Base-by-base conservation (phyloP, 2,888 invertebrate genomes). In the Corbicula japonica region DNA sequence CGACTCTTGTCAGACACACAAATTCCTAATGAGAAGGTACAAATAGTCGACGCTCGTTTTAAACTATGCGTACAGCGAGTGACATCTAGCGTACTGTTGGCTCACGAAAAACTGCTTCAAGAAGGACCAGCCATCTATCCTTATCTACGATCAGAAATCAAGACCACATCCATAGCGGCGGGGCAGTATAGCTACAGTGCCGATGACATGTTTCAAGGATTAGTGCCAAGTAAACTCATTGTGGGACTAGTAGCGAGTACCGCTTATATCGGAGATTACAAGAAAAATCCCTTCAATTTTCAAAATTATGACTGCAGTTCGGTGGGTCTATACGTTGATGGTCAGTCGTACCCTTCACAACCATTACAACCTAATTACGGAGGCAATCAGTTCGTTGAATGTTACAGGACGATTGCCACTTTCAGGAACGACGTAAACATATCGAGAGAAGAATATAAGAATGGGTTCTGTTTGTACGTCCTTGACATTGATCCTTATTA, bases 331-430 rank as follows among this genome's bases (percentile, higher is more conserved):
- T 76, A 71, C 60, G 38, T 83, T 3, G 83, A 83, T 48, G 80
- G 80, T 23, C 72, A 78, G 52, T 76, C 73, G 0, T 35, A 65
- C 0, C 84, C 78, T 0, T 41, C 68, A 2, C 65, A 78, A 54
- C 78, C 76, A 12, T 28, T 83, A 10, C 83, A 80, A 61, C 83
- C 77, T 1, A 73, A 84, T 23, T 84, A 71, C 26, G 23, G 10
- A 0, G 65, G 65, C 6, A 58, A 52, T 46, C 68, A 60, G n/a
- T 78, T 46, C 56, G 34, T 71, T 28, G 73, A 80, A 12, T 76
- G 76, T 26, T 80, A 80, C 44, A 73, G 70, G 35, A 74, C 78
- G 15, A 72, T 84, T 18, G 56, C 48, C 12, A 56, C 26, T 1
- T 72, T 30, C 18, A 68, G 72, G 21, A 68, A 56, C 1, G 68